Base-by-base conservation (phyloP, 2,888 invertebrate genomes). In the Cephonodes hylas region DNA sequence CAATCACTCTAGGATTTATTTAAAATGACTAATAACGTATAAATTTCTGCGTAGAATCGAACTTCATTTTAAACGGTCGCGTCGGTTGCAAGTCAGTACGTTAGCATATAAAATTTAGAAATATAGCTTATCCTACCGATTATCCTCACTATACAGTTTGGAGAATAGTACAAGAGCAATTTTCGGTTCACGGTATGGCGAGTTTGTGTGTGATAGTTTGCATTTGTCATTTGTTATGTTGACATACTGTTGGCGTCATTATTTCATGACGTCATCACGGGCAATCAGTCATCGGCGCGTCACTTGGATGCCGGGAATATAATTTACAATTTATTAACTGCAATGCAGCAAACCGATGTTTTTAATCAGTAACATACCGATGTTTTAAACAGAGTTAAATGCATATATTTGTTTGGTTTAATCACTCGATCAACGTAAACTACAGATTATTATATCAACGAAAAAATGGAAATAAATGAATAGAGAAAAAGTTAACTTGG, bases 171-270 rank as follows among this genome's bases (percentile, higher is more conserved):
- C 25, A 15, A 23, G n/a, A 23, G 18, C 18, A 53, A 22, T 61
- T 57, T 61, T 31, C 45, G 31, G 31, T 42, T 56, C 34, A 22
- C 46, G 31, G 22, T 18, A 48, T 58, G 20, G 45, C 60, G 42
- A 46, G 46, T 58, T 64, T 44, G 53, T 42, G 18, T 62, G 63
- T 46, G 34, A 59, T 42, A 63, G 25, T 60, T 61, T 61, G 18
- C 20, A 46, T 34, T 57, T 34, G n/a, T 58, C 34, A 48, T 46
- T 25, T 59, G 6, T 38, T 58, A 42, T 63, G 42, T 27, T 31
- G 25, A 0, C 38, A 22, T 61, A 13, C 25, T 20, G 27, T 63
- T 62, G 61, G 42, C 22, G 27, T n/a, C 4, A 1, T 20, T 46
- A 20, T 44, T 44, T 44, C 8, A 27, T 48, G n/a, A 25, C 25